A percentile compares a stretch with the other conserved stretches of the same genome.
Evolutionary conservation across 2,113 vertebrate genomes (phyloP).

Genomic region (Myiozetetes cayanensis): DNA sequence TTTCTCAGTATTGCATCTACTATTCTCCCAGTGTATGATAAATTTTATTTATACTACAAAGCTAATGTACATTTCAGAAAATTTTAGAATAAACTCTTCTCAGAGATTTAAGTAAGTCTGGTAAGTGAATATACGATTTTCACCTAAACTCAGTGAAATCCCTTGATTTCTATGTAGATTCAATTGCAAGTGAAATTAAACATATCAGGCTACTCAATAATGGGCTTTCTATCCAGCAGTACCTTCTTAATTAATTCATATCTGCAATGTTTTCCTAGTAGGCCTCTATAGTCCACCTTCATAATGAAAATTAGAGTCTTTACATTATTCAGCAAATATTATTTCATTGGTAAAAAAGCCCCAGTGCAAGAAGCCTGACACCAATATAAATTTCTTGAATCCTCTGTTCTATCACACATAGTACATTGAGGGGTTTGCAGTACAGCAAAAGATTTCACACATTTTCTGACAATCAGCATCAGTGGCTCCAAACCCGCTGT

Average conservation of each 20-base stretch:
- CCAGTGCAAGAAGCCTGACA: background rate
- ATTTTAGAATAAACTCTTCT: background rate
- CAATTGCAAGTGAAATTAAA: background rate
- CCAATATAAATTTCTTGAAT: background rate
- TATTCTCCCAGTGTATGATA: background rate
- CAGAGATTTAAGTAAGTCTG: background rate
- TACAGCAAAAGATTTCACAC: background rate
- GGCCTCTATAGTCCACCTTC: background rate
- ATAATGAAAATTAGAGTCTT: background rate
- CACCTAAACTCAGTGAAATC: background rate
- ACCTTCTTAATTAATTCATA: background rate
- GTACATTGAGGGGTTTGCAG: background rate
- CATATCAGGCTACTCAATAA: background rate
- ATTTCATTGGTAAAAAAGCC: background rate
- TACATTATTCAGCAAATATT: background rate
- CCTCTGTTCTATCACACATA: background rate
- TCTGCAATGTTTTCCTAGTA: background rate
- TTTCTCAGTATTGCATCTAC: background rate
- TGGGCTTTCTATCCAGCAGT: background rate
- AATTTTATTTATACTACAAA: background rate
- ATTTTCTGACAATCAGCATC: background rate
- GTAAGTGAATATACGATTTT: background rate
- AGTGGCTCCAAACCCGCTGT: background rate
- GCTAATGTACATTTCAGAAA: background rate
- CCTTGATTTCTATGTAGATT: background rate